Conservation (phyloP, 1,140 invertebrate genomes). For the Cepaea nemoralis region DNA sequence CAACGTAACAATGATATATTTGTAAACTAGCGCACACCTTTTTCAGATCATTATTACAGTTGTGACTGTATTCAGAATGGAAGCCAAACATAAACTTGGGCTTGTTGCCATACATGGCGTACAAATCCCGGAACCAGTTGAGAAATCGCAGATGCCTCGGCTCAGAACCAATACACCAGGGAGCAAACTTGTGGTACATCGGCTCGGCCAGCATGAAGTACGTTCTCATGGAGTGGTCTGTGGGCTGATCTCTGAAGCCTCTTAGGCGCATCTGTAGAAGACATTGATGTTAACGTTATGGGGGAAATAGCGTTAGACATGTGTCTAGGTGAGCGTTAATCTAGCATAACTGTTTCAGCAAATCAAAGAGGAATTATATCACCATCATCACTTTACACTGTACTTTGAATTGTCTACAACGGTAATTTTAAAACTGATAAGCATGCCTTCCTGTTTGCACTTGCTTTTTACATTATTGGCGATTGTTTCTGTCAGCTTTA, state of each 20-base stretch:
- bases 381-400: no score
- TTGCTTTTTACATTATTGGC: no score
- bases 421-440: no score
- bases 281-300: no score
- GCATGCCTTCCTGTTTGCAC: no score
- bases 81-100: slow-evolving; percentile 84
- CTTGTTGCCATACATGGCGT: slow-evolving; percentile 76
- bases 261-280: slow-evolving; percentile 92
- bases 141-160: slow-evolving; percentile 82
- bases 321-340: no score
- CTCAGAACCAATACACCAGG: slow-evolving; percentile 81
- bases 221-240: slow-evolving; percentile 90
- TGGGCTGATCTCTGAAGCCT: slow-evolving; percentile 86
- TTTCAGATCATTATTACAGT: slow-evolving; percentile 5
- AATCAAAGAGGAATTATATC: no score
- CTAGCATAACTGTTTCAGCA: no score
- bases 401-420: no score
- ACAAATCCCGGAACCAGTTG: slow-evolving; percentile 78
- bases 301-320: no score
- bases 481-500: no score
- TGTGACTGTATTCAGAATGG: slow-evolving; percentile 11
- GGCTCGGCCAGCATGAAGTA: slow-evolving; percentile 80
- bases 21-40: background rate
- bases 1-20: no score
- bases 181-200: slow-evolving; percentile 69